Percentiles rank a stretch among this genome's conserved stretches.
These are phyloP conservation scores for Elysia chlorotica DNA, from an alignment of 1,140 invertebrate species.

Conservation along the genomic window DNA sequence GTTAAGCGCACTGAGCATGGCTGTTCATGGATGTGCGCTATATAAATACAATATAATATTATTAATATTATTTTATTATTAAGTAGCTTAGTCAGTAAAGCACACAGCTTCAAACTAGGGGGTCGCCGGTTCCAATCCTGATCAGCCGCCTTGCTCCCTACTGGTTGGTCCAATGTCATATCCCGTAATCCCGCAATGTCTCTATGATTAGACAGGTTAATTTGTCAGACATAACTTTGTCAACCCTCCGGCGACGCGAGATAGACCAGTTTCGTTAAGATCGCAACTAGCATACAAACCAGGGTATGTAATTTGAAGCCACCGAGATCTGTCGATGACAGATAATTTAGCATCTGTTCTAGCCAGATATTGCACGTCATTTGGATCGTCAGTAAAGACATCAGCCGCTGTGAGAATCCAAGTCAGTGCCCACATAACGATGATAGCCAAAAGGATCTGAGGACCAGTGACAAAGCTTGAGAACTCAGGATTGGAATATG, in stretches of 20 bases:
- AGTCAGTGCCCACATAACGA: constrained; percentile 80
- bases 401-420: constrained; percentile 73
- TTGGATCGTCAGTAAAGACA: constrained; percentile 65
- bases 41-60: no score
- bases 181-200: neutral
- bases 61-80: no score
- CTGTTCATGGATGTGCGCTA: no score
- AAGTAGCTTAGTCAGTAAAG: no score
- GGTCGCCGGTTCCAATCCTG: neutral
- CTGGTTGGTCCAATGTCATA: no score
- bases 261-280: neutral
- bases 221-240: neutral
- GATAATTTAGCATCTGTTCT: constrained; percentile 78
- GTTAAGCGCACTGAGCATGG: no score
- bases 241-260: neutral
- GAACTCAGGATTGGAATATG: no score
- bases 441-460: constrained; percentile 79
- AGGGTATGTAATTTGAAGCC: constrained; percentile 86
- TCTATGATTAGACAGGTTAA: neutral
- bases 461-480: no score
- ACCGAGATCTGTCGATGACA: constrained; percentile 75
- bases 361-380: constrained; percentile 67
- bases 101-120: no score
- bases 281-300: constrained; percentile 64
- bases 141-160: no score